Base-by-base conservation (phyloP, 2,113 vertebrate species). In the Beaufortia kweichowensis region DNA sequence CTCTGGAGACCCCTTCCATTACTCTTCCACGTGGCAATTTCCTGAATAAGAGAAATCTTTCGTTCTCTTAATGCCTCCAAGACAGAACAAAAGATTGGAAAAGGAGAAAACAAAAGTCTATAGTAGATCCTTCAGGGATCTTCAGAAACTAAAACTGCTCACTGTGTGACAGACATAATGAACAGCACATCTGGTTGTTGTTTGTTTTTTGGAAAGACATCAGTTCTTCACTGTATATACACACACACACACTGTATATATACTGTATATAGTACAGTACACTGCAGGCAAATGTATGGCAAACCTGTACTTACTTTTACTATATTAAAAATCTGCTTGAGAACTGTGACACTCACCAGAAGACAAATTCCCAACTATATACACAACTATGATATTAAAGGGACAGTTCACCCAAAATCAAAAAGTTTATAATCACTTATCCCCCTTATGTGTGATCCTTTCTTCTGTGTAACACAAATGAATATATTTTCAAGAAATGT, bases 11-110 rank as follows among this genome's bases (percentile, higher is more conserved):
- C 75, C 73, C 53, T 55, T 41, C 72, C 48, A 53, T 29, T 29
- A 46, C 41, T 72, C 64, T 83, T 84, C 77, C 66, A 86, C 81
- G 77, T 84, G 81, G 82, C 84, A 79, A 33, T 62, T 75, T 76
- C 69, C 74, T 75, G 33, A 63, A 75, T 76, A 46, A 77, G 78
- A 82, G 78, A 83, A 84, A 75, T 76, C 43, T 76, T 24, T 70
- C n/a, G 60, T 48, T 39, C 70, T 57, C 31, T 56, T 43, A 57
- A 21, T 35, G 62, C 50, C 68, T 57, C 76, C 48, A 75, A 79
- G 70, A 78, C 83, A 63, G 78, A 73, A 77, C 46, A n/a, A 77
- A 61, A 78, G 79, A 81, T 79, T 75, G 72, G 57, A 57, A 71
- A 21, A 28, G 60, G 39, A 65, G 61, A 21, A 77, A 64, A 50